Evolutionary conservation across 1,140 invertebrate genomes (phyloP), one percentile per base, ranked within the genome.

Genomic region (Epicauta chinensis): DNA sequence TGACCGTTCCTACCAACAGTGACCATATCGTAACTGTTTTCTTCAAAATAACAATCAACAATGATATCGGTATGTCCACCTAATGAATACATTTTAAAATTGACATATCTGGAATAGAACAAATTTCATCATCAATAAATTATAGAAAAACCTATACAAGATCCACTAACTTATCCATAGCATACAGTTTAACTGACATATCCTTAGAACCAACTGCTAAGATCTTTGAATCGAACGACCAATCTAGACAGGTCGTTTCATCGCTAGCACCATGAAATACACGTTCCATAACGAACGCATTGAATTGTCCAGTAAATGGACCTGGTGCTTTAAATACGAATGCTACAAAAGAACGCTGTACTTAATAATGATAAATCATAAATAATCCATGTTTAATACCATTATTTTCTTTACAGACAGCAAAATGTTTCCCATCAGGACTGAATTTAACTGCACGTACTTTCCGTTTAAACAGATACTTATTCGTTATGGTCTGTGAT

Each of bases 371-470:
- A n/a, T n/a, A n/a, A n/a, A n/a, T n/a, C n/a, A n/a, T n/a, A 51
- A 76, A 66, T 62, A 48, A 44, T 35, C 13, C 10, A 16, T 52
- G 51, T 45, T 46, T 42, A 34, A 12, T 76, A 87, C 84, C 84
- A 71, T 80, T 85, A 68, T 86, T 87, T 66, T 87, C 84, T 72
- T 89, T 88, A 23, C 89, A 90, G 14, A 91, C 84, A 12, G 93
- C 93, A 80, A 97, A 90, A 64, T 89, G 83, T 75, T 84, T 88
- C 35, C 93, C 93, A 82, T 98, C 86, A 0, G 94, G 94, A 70
- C 93, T 97, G 73, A 98, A 99, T 63, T 83, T 84, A 0, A 97
- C 76, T 59, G 80, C 81, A 64, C 79, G 77, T 0, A 95, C 81
- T 51, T 76, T 73, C 46, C 80, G 73, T 62, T 89, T 87, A 65